Percentiles rank a stretch among this genome's conserved stretches.
Conservation (phyloP, 1,140 invertebrate species). For the Drosophila trapezifrons region DNA sequence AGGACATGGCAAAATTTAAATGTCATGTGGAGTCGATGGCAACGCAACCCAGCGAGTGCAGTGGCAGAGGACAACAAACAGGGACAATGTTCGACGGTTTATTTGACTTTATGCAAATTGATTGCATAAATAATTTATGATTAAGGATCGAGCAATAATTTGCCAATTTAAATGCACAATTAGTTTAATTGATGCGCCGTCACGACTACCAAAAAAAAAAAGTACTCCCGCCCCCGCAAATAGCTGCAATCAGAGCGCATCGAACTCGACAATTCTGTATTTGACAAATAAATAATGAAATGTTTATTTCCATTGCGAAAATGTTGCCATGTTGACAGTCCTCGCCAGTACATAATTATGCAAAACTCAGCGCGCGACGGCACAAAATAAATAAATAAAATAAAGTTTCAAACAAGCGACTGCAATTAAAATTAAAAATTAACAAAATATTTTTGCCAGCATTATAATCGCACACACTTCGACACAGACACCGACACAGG, state of each 20-base stretch:
- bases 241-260: slow-evolving; percentile 15
- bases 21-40: slow-evolving; percentile 11
- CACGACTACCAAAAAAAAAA: slow-evolving; percentile 26
- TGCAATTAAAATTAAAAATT: slow-evolving; percentile 81
- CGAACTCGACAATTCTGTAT: slow-evolving; percentile 27
- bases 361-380: slow-evolving; percentile 53
- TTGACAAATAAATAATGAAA: slow-evolving; percentile 66
- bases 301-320: slow-evolving; percentile 51
- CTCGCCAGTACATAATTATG: slow-evolving; percentile 65
- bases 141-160: slow-evolving; percentile 59
- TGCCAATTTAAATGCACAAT: slow-evolving; percentile 66
- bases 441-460: slow-evolving; percentile 68
- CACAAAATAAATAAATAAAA: slow-evolving; percentile 44
- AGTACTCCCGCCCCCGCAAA: not conserved
- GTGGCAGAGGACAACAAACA: slow-evolving; percentile 26
- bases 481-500: not conserved
- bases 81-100: slow-evolving; percentile 28
- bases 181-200: slow-evolving; percentile 61
- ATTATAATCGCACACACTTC: slow-evolving; percentile 27
- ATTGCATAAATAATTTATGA: slow-evolving; percentile 73
- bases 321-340: slow-evolving; percentile 56
- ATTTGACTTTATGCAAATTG: slow-evolving; percentile 64
- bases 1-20: slow-evolving; percentile 30
- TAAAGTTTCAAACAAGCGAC: slow-evolving; percentile 63
- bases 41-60: slow-evolving; percentile 7